Evolutionary conservation across 2,797 vertebrate genomes (phyloP), one percentile per base, ranked within the genome.

Genomic region (Masticophis lateralis): DNA sequence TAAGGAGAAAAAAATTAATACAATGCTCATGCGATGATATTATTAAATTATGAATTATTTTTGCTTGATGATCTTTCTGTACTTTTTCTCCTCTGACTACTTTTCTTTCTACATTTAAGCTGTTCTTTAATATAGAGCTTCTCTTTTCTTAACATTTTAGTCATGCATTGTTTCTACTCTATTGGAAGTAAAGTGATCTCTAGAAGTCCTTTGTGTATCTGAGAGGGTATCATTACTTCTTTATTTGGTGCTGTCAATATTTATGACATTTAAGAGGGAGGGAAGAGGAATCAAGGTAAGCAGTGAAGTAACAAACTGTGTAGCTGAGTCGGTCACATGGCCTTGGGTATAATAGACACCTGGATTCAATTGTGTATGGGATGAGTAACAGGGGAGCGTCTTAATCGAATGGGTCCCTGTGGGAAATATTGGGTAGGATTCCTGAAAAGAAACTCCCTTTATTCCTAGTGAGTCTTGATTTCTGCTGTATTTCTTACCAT

Each of bases 1-100:
- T 99, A 98, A 97, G 86, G 37, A 94, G 55, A 32, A 43, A 27
- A 79, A 59, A 57, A 5, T 91, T 87, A 91, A 53, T 37, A 32
- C 9, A 51, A 51, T 61, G 47, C 10, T 61, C 3, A 28, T 63
- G 53, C 87, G 27, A n/a, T 91, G 28, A 10, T 69, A 32, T 83
- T 83, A 83, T 83, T 83, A 47, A 47, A 47, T 47, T 25, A 47
- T 47, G 74, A 83, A 47, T 47, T 83, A 83, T 47, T 47, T 47
- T 47, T 25, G 74, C 74, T 83, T 25, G 18, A 25, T 25, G 74
- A 47, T 43, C 37, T 25, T 47, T 12, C 22, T 83, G 25, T 47
- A 47, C 74, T 25, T 83, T 47, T 83, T 83, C 74, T 83, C 74
- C 74, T 47, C 37, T 83, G 37, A 47, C 37, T 43, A 47, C 9